Conservation (phyloP, 2,888 invertebrate genomes). For the Podotricha telesiphe region DNA sequence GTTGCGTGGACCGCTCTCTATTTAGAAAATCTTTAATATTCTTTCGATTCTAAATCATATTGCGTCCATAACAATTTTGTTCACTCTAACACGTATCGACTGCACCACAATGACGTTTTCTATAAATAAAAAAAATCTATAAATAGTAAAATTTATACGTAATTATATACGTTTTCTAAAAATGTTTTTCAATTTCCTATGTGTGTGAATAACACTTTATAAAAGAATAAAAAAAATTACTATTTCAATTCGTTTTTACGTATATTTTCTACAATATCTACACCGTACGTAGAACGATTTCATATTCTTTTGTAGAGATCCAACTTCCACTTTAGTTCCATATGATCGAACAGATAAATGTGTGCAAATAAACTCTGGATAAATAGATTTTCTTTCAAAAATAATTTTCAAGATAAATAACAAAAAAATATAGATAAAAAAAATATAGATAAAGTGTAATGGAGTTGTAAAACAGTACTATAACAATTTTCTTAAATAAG, state of each 20-base stretch:
- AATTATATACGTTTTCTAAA: no score
- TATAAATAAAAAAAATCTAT: no score
- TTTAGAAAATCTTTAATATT: no score
- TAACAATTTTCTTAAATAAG: background rate
- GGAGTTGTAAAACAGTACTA: no score
- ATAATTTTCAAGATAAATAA: background rate
- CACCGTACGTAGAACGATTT: background rate
- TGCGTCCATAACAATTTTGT: no score
- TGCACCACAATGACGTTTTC: no score
- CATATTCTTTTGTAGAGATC: background rate
- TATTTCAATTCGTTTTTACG: background rate
- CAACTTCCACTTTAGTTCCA: background rate
- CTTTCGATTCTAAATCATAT: no score
- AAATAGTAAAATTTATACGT: no score
- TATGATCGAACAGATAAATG: background rate
- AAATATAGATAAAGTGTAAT: no score
- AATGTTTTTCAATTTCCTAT: background rate
- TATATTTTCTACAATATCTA: background rate
- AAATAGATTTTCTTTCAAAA: background rate
- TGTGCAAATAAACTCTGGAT: conserved; percentile 8
- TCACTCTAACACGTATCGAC: no score
- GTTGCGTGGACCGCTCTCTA: no score
- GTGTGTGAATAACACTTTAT: background rate
- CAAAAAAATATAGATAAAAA: no score
- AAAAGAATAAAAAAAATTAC: background rate